A percentile compares a stretch with the other conserved stretches of the same genome.
phyloP scores from a whole-genome alignment of 2,797 vertebrate genomes.

The Fistularia commersonii region DNA sequence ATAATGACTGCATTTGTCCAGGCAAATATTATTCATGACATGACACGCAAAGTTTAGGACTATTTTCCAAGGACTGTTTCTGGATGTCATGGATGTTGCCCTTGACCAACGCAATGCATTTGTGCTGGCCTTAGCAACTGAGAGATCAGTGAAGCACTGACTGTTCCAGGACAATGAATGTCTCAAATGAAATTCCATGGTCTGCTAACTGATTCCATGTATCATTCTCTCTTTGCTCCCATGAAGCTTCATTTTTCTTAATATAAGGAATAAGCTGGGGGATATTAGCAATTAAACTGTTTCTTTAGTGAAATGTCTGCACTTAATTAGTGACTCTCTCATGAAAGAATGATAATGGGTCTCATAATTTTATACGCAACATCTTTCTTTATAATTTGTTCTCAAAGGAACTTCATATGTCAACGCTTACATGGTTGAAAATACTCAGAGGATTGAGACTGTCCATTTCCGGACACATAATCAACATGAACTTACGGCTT shows the following conservation, averaged over 20 bases:
- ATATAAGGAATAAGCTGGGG: conserved; percentile 18
- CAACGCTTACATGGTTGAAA: too few relatives aligned
- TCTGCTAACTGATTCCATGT: conserved; percentile 49
- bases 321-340: too few relatives aligned
- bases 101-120: conserved; percentile 9
- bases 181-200: conserved; percentile 58
- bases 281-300: conserved; percentile 1
- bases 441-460: too few relatives aligned
- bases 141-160: conserved; percentile 44
- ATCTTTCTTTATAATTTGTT: too few relatives aligned
- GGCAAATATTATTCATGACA: conserved; percentile 3
- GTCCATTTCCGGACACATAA: too few relatives aligned
- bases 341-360: too few relatives aligned
- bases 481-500: too few relatives aligned
- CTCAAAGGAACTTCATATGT: too few relatives aligned
- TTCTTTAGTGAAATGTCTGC: too few relatives aligned
- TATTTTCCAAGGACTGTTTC: conserved; percentile 1
- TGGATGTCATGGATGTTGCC: conserved; percentile 18
- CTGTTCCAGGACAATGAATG: conserved; percentile 42
- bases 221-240: conserved; percentile 33
- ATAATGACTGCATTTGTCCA: neutral
- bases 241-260: conserved; percentile 45
- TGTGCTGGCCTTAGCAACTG: conserved; percentile 26
- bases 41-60: conserved; percentile 10
- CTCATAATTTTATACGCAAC: too few relatives aligned